Conservation (phyloP, 2,888 invertebrate species). For the Lepidochrysops patricia region DNA sequence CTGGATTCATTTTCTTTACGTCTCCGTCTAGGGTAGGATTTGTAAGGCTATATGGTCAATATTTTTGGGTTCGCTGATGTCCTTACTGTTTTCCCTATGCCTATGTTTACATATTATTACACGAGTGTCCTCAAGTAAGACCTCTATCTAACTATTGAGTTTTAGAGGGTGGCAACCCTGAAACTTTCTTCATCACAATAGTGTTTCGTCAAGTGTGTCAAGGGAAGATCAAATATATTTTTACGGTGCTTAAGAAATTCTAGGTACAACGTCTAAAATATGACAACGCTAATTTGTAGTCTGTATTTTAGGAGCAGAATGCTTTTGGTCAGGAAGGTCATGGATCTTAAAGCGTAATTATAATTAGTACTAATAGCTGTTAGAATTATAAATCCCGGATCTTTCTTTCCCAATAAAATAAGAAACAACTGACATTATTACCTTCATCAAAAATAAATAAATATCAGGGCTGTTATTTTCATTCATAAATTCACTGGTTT, state of each 20-base stretch:
- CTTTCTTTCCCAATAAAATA: too few relatives aligned
- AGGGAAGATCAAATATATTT: constrained; percentile 9
- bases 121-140: too few relatives aligned
- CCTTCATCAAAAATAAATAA: too few relatives aligned
- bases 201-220: constrained; percentile 8
- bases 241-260: constrained; percentile 1
- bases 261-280: neutral
- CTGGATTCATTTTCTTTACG: too few relatives aligned
- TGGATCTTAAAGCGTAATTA: neutral
- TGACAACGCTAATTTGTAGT: constrained; percentile 5
- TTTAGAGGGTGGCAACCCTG: neutral
- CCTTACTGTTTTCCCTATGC: neutral
- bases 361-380: neutral
- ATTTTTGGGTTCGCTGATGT: neutral
- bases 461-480: too few relatives aligned
- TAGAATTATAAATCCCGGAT: neutral
- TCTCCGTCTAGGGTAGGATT: too few relatives aligned
- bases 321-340: neutral
- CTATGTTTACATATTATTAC: neutral
- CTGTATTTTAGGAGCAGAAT: neutral
- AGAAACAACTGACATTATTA: too few relatives aligned
- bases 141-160: neutral
- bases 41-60: too few relatives aligned
- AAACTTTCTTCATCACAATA: constrained; percentile 9
- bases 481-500: too few relatives aligned